phyloP scores from a whole-genome alignment of 2,888 invertebrate genomes.

The Ormyrus rosae region DNA sequence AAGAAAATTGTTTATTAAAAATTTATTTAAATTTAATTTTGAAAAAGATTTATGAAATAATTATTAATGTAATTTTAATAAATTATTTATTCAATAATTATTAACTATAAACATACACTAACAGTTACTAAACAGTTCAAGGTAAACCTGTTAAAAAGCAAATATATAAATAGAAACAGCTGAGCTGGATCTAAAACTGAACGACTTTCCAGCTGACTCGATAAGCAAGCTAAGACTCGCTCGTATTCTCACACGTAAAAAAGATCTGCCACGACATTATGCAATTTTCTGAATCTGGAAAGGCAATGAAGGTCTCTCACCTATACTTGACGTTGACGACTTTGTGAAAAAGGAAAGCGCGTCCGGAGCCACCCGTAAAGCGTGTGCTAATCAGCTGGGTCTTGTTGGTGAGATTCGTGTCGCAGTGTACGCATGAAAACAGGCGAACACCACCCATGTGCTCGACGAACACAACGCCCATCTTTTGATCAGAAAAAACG shows the following conservation, averaged over 20 bases:
- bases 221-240: too few species aligned
- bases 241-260: too few species aligned
- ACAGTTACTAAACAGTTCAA: too few species aligned
- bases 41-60: too few species aligned
- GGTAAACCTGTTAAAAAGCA: too few species aligned
- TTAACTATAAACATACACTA: not conserved
- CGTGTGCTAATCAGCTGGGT: slow-evolving; percentile 41
- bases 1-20: too few species aligned
- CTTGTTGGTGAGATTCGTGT: slow-evolving; percentile 45
- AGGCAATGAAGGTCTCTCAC: slow-evolving; percentile 23
- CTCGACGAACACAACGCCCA: slow-evolving; percentile 54
- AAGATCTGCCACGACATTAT: too few species aligned
- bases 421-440: slow-evolving; percentile 42
- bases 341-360: slow-evolving; percentile 52
- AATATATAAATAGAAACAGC: too few species aligned
- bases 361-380: slow-evolving; percentile 49
- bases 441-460: slow-evolving; percentile 47
- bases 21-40: too few species aligned
- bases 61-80: not conserved
- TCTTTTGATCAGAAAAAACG: slow-evolving; percentile 8
- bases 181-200: too few species aligned
- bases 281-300: too few species aligned
- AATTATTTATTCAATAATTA: not conserved
- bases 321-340: slow-evolving; percentile 51
- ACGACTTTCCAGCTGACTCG: too few species aligned